These are phyloP conservation scores for Pangasius djambal DNA, from an alignment of 2,797 vertebrate species.

Conservation along the genomic window DNA sequence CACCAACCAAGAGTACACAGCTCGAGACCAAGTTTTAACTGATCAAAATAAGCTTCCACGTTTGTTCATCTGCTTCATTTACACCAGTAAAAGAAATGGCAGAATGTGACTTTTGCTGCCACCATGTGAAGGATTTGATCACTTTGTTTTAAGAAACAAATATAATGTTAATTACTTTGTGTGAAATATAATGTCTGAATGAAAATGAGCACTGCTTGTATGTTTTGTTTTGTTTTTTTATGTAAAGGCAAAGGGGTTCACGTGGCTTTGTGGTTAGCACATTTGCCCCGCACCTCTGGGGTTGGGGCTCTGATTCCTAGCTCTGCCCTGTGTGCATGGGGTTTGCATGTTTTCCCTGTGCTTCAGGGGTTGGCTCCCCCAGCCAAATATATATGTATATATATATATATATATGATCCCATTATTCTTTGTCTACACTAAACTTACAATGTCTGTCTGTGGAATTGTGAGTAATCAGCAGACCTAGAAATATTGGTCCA, in stretches of 20 bases:
- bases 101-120: neutral
- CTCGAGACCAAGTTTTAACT: neutral
- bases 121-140: neutral
- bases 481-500: neutral
- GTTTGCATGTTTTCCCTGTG: too few species aligned
- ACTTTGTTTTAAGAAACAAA: neutral
- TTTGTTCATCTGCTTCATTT: neutral
- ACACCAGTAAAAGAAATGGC: neutral
- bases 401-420: too few species aligned
- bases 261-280: too few species aligned
- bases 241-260: too few species aligned
- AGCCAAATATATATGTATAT: too few species aligned
- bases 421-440: too few species aligned
- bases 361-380: too few species aligned
- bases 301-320: too few species aligned
- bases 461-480: neutral
- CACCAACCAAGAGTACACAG: conserved; percentile 18
- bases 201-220: neutral
- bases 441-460: neutral
- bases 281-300: too few species aligned
- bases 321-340: too few species aligned
- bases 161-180: neutral
- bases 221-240: too few species aligned
- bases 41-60: neutral
- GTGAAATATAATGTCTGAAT: neutral